Evolutionary conservation across 1,140 invertebrate species (phyloP).

Genomic region (Ips nitidus): DNA sequence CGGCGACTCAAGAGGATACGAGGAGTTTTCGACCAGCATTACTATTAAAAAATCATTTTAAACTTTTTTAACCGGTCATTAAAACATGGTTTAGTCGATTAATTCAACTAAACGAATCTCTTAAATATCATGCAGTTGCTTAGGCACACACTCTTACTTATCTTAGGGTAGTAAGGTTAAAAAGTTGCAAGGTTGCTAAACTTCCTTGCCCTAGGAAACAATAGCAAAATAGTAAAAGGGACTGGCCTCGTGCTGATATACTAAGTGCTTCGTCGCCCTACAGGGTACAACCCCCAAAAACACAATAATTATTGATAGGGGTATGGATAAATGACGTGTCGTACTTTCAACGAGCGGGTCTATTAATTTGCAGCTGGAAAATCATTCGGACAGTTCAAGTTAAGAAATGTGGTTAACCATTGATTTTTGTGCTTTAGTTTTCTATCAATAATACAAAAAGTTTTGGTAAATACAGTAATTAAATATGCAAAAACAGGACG

Average conservation of each 20-base stretch:
- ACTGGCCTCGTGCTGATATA: slow-evolving; percentile 31
- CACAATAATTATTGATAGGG: slow-evolving; percentile 14
- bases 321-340: slow-evolving; percentile 18
- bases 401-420: too few species aligned
- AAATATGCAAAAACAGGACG: too few species aligned
- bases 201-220: slow-evolving; percentile 8
- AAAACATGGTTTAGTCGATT: background rate
- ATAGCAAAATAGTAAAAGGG: background rate
- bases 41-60: background rate
- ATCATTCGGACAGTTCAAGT: too few species aligned
- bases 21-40: background rate
- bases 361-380: too few species aligned
- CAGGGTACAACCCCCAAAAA: slow-evolving; percentile 6
- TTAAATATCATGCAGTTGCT: too few species aligned
- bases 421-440: too few species aligned
- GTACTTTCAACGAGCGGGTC: too few species aligned
- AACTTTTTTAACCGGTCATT: background rate
- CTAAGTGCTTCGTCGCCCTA: slow-evolving; percentile 20
- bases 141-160: too few species aligned
- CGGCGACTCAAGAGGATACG: slow-evolving; percentile 27
- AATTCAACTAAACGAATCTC: background rate
- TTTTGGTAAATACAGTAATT: too few species aligned
- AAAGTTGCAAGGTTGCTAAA: background rate
- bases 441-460: too few species aligned
- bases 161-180: too few species aligned